Evolutionary conservation across 2,113 vertebrate genomes (phyloP), one percentile per base, ranked within the genome.

Genomic region (Mohoua ochrocephala): DNA sequence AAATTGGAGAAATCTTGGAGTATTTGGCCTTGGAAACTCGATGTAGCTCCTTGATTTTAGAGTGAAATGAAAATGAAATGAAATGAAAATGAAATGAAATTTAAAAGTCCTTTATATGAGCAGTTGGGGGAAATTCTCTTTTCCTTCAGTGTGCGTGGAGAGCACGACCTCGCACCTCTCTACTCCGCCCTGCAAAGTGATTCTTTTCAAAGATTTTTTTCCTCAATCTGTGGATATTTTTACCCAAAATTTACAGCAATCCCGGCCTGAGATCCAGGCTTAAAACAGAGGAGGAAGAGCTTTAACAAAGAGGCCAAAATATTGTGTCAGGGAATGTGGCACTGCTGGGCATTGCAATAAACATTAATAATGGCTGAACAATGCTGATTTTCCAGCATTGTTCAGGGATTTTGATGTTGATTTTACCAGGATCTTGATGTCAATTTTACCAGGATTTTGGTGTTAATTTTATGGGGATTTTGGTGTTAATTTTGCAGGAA

Each of bases 401-500:
- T 35, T 6, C 31, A 10, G 54, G 16, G 16, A n/a, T 59, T 11
- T 57, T n/a, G 56, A 24, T 14, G 21, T 5, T 15, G n/a, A 24
- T 57, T 59, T 59, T n/a, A 5, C 31, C 20, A 9, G 54, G 20
- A 33, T 30, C 23, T 50, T 39, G 10, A 12, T 5, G 14, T 1
- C 12, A 13, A 27, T 60, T 56, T 54, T 56, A 1, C 31, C 31
- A 1, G 6, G 9, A 56, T 27, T 42, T 27, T 68, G 12, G 4
- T 6, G 5, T 10, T 5, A 3, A 12, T 56, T 73, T 73, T n/a
- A 4, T 4, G 0, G 3, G 9, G 7, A 44, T 47, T 18, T 44
- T 24, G 3, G 24, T 4, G 4, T 3, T 26, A 10, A 24, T 77
- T 77, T 39, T 24, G 1, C 4, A 0, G 0, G 7, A 7, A 35